These are phyloP conservation scores for Magallana nippona DNA, from an alignment of 2,888 invertebrate species.

Conservation along the genomic window DNA sequence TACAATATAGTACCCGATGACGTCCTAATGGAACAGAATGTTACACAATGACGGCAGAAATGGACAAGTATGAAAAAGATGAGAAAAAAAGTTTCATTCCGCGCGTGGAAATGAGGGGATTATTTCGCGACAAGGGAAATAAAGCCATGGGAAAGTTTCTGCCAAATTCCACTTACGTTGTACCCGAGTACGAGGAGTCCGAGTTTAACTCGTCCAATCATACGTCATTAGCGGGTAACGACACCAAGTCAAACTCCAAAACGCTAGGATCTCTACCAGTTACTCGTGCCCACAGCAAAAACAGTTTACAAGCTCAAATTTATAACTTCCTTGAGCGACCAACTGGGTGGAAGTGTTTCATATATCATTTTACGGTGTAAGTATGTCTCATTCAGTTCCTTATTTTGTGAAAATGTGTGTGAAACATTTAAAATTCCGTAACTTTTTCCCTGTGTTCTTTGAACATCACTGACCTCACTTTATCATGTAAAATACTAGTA, in stretches of 20 bases:
- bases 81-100: slow-evolving; percentile 43
- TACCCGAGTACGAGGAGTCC: slow-evolving; percentile 45
- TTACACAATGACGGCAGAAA: slow-evolving; percentile 1
- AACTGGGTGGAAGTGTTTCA: slow-evolving; percentile 89
- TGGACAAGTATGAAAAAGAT: slow-evolving; percentile 46
- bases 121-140: slow-evolving; percentile 39
- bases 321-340: slow-evolving; percentile 91
- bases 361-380: slow-evolving; percentile 91
- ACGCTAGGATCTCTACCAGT: neutral
- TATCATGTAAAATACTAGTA: too few species aligned
- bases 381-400: slow-evolving; percentile 79
- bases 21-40: neutral
- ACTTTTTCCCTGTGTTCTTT: too few species aligned
- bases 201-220: slow-evolving; percentile 47
- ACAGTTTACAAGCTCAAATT: slow-evolving; percentile 84
- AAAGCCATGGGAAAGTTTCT: slow-evolving; percentile 46
- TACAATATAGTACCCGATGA: neutral
- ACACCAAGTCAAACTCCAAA: slow-evolving; percentile 35
- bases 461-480: too few species aligned
- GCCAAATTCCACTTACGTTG: slow-evolving; percentile 37
- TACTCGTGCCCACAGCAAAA: slow-evolving; percentile 39
- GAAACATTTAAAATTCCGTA: too few species aligned
- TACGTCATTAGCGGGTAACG: slow-evolving; percentile 5
- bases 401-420: too few species aligned
- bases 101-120: slow-evolving; percentile 47